A percentile compares a stretch with the other conserved stretches of the same genome.
These are phyloP conservation scores for Acromyrmex charruanus DNA, from an alignment of 1,140 invertebrate species.

Conservation along the genomic window DNA sequence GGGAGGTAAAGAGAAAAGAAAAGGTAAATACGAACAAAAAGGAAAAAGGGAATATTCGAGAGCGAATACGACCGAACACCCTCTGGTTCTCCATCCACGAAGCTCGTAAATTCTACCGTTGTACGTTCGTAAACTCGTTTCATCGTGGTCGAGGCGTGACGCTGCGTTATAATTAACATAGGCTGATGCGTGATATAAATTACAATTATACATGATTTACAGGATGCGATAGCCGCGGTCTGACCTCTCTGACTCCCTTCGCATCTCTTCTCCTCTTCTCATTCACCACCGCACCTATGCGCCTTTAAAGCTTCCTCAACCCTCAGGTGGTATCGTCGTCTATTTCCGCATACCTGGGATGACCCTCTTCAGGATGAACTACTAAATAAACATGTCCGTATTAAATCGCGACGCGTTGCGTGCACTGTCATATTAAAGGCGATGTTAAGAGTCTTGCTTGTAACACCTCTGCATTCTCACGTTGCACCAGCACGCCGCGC, in stretches of 20 bases:
- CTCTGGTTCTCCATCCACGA: slow-evolving; percentile 6
- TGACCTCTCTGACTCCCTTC: slow-evolving; percentile 16
- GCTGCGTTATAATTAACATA: slow-evolving; percentile 78
- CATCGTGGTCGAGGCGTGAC: slow-evolving; percentile 39
- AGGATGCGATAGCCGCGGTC: slow-evolving; percentile 63
- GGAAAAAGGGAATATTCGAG: slow-evolving; percentile 33
- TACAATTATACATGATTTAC: slow-evolving; percentile 81
- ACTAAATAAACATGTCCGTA: slow-evolving; percentile 77
- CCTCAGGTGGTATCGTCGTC: slow-evolving; percentile 58
- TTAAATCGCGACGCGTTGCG: slow-evolving; percentile 61
- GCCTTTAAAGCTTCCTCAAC: slow-evolving; percentile 38
- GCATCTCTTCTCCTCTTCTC: slow-evolving; percentile 23
- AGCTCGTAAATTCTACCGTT: slow-evolving; percentile 68
- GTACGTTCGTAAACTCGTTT: slow-evolving; percentile 65
- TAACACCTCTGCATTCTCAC: slow-evolving; percentile 21
- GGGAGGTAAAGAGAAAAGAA: slow-evolving; percentile 11
- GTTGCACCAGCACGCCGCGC: slow-evolving; percentile 13
- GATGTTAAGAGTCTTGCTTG: slow-evolving; percentile 39
- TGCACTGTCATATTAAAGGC: slow-evolving; percentile 26
- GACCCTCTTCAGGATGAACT: slow-evolving; percentile 42
- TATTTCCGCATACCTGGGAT: slow-evolving; percentile 58
- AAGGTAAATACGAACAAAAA: background rate
- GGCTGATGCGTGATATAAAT: slow-evolving; percentile 78
- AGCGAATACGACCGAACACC: slow-evolving; percentile 34
- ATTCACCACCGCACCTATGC: background rate